These are phyloP conservation scores for Pantala flavescens DNA, from an alignment of 1,140 invertebrate species.

Conservation along the genomic window DNA sequence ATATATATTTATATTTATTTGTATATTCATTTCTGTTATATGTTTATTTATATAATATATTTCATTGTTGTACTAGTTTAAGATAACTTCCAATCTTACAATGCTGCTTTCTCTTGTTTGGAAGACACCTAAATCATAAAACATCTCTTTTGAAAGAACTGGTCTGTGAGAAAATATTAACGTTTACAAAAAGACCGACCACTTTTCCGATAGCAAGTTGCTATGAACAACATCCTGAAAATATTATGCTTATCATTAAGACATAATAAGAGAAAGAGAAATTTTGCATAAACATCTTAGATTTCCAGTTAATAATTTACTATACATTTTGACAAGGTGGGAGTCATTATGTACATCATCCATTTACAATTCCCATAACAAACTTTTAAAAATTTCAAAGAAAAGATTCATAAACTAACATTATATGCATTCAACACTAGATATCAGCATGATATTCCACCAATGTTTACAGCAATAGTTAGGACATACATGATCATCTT, in stretches of 20 bases:
- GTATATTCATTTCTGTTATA: slow-evolving; percentile 6
- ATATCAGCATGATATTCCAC: slow-evolving; percentile 1
- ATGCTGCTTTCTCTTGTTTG: background rate
- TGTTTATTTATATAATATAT: slow-evolving; percentile 11
- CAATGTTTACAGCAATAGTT: background rate
- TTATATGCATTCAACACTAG: background rate
- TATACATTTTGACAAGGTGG: slow-evolving; percentile 6
- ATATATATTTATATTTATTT: slow-evolving; percentile 10
- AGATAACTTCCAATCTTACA: slow-evolving; percentile 6
- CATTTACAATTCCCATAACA: slow-evolving; percentile 3
- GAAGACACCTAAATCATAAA: slow-evolving; percentile 7
- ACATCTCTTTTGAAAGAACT: background rate
- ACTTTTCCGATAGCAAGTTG: slow-evolving; percentile 1
- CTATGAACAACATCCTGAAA: slow-evolving; percentile 1
- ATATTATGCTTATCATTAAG: background rate
- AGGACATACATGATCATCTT: background rate
- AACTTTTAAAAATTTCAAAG: slow-evolving; percentile 7
- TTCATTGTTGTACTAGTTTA: slow-evolving; percentile 10
- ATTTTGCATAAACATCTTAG: background rate
- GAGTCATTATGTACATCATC: background rate
- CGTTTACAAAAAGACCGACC: slow-evolving; percentile 5
- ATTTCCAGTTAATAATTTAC: slow-evolving; percentile 4
- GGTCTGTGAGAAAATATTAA: slow-evolving; percentile 2
- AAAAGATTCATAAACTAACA: background rate
- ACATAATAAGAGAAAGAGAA: background rate